A percentile compares a stretch with the other conserved stretches of the same genome.
These are phyloP conservation scores for Hypsibius dujardini DNA, from an alignment of 1,140 invertebrate genomes.

Conservation along the genomic window DNA sequence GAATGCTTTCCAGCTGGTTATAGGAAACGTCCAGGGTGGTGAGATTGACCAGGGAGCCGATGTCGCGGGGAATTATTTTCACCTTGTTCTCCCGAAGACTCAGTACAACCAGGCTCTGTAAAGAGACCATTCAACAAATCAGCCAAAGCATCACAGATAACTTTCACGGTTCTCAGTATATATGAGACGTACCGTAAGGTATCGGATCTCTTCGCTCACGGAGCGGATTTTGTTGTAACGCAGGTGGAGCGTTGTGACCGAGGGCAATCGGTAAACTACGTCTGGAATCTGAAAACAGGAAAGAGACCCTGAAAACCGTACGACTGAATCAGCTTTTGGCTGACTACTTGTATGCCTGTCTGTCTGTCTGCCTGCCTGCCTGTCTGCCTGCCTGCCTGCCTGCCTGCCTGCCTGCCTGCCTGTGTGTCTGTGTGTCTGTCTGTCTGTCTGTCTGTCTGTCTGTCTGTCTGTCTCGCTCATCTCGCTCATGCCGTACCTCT, in stretches of 20 bases:
- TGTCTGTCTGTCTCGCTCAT: too few relatives aligned
- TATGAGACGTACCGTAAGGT: slow-evolving; percentile 43
- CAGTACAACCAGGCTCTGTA: slow-evolving; percentile 74
- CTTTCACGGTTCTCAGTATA: neutral
- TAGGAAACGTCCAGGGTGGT: slow-evolving; percentile 94
- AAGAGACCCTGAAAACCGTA: slow-evolving; percentile 18
- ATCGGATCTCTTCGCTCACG: slow-evolving; percentile 73
- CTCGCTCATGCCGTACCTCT: slow-evolving; percentile 52
- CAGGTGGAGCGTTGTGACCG: slow-evolving; percentile 80
- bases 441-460: too few relatives aligned
- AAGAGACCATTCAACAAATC: slow-evolving; percentile 23
- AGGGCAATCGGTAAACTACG: slow-evolving; percentile 82
- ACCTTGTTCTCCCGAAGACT: slow-evolving; percentile 98
- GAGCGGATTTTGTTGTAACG: slow-evolving; percentile 85
- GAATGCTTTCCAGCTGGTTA: slow-evolving; percentile 83
- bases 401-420: too few relatives aligned
- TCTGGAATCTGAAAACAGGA: slow-evolving; percentile 55
- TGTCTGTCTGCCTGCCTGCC: too few relatives aligned
- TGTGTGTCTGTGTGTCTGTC: too few relatives aligned
- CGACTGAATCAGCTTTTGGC: too few relatives aligned
- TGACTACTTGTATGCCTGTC: too few relatives aligned
- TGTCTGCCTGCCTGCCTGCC: too few relatives aligned
- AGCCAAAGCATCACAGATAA: neutral
- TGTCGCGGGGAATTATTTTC: slow-evolving; percentile 71
- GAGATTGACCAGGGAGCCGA: slow-evolving; percentile 71